Evolutionary conservation across 2,797 vertebrate species (phyloP), one percentile per base, ranked within the genome.

Genomic region (Spondyliosoma cantharus): DNA sequence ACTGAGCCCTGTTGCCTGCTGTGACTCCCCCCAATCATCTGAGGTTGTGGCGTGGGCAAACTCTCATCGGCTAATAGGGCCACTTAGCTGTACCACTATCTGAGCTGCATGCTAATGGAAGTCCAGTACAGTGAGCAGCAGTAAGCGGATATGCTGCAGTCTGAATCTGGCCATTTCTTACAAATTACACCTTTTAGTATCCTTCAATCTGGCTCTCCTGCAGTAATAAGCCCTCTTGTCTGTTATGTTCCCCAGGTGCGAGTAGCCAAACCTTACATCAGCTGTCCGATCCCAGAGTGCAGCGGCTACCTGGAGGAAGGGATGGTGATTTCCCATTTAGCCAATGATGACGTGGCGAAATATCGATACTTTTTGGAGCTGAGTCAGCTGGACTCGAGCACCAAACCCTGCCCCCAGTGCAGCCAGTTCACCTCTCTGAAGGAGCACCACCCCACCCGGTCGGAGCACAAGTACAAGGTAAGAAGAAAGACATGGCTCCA

Each of bases 381-480:
- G 86, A 96, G 96, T 94, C 95, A 96, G 80, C 95, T 98, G 83
- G 97, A 98, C 93, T 96, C 97, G 45, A 96, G 96, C 95, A 99
- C 97, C 89, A 99, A 99, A 89, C 97, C 97, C 57, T 99, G 98
- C 82, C 98, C 98, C 49, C 97, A 99, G 90, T 99, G 98, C 95
- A 97, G 94, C 91, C 95, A 96, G 84, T 99, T 99, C 96, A 98
- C 97, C 84, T 97, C 97, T 20, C 96, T 98, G 91, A 96, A 94
- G 93, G 95, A 94, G 86, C 95, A 95, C 87, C 93, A 92, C 59
- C 92, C 93, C 83, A 94, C 91, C 94, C 96, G 95, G 93, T 91
- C 95, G 5, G 97, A 99, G 93, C 96, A 96, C 94, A 99, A 97
- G 92, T 99, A 97, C 93, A 99, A 99, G 97, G 97, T 98, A 91